Evolutionary conservation across 2,888 invertebrate species (phyloP).

Genomic region (Brachyopa scutellaris): DNA sequence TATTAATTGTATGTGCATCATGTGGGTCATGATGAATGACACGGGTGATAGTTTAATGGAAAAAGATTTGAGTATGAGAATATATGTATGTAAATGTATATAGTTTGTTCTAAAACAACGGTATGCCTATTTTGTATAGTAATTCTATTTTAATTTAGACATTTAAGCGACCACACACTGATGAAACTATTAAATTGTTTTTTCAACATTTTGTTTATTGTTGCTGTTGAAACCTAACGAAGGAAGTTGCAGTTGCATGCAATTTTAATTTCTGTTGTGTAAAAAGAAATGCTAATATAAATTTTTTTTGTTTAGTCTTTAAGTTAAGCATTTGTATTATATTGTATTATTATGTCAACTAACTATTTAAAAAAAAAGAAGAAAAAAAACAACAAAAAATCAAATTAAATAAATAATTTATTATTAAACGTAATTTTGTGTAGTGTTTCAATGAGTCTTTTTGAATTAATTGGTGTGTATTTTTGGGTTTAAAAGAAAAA

Average conservation of each 20-base stretch:
- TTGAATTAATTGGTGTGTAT: too few species aligned
- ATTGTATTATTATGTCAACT: constrained; percentile 61
- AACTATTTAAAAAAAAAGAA: constrained; percentile 38
- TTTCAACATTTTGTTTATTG: constrained; percentile 65
- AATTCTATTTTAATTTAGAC: background rate
- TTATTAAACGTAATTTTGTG: constrained; percentile 36
- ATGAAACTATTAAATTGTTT: background rate
- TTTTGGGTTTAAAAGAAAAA: too few species aligned
- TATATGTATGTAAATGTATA: too few species aligned
- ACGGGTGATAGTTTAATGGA: too few species aligned
- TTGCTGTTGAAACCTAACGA: constrained; percentile 52
- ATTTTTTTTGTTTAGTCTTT: constrained; percentile 41
- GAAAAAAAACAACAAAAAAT: constrained; percentile 38
- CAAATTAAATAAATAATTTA: constrained; percentile 64
- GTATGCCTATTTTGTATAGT: background rate
- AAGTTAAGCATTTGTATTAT: constrained; percentile 72
- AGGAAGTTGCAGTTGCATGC: constrained; percentile 33
- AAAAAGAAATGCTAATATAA: constrained; percentile 36
- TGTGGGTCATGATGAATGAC: background rate
- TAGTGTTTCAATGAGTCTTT: too few species aligned
- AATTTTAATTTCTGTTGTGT: constrained; percentile 36
- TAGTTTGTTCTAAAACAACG: background rate
- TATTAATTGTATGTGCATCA: too few species aligned
- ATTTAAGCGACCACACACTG: background rate
- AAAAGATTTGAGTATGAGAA: too few species aligned